These are phyloP conservation scores for Drosophila bunnanda DNA, from an alignment of 2,888 invertebrate genomes.

Conservation along the genomic window DNA sequence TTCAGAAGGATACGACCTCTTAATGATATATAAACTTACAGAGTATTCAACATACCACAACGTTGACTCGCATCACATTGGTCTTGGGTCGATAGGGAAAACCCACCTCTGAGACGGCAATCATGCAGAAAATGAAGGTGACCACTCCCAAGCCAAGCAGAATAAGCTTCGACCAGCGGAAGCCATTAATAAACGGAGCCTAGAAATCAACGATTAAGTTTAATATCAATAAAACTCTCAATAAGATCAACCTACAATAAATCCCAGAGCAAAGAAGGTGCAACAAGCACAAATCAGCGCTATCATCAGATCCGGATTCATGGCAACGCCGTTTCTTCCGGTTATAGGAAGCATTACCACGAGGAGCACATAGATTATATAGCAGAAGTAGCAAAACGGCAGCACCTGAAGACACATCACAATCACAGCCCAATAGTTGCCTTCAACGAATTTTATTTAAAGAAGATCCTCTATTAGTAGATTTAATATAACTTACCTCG, in stretches of 20 bases:
- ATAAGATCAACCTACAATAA: constrained; percentile 70
- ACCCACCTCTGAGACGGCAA: constrained; percentile 85
- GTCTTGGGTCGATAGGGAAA: constrained; percentile 86
- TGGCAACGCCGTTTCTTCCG: constrained; percentile 85
- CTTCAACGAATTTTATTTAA: constrained; percentile 25
- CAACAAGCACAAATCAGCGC: constrained; percentile 82
- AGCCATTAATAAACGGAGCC: constrained; percentile 81
- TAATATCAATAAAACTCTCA: constrained; percentile 60
- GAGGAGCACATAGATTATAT: constrained; percentile 85
- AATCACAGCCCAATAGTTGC: constrained; percentile 69
- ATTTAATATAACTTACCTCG: constrained; percentile 58
- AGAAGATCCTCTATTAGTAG: neutral
- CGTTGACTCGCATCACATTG: constrained; percentile 84
- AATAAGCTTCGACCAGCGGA: constrained; percentile 72
- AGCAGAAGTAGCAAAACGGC: constrained; percentile 85
- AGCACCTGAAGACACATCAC: constrained; percentile 83
- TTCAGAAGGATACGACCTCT: constrained; percentile 49
- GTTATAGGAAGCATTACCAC: constrained; percentile 87
- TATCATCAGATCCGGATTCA: constrained; percentile 86
- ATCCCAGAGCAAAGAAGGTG: constrained; percentile 79
- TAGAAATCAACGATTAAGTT: neutral
- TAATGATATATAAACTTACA: neutral
- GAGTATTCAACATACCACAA: constrained; percentile 81
- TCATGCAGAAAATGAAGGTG: constrained; percentile 74
- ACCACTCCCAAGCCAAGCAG: constrained; percentile 80